These are phyloP conservation scores for Notospermus geniculatus DNA, from an alignment of 1,140 invertebrate genomes.

Conservation along the genomic window DNA sequence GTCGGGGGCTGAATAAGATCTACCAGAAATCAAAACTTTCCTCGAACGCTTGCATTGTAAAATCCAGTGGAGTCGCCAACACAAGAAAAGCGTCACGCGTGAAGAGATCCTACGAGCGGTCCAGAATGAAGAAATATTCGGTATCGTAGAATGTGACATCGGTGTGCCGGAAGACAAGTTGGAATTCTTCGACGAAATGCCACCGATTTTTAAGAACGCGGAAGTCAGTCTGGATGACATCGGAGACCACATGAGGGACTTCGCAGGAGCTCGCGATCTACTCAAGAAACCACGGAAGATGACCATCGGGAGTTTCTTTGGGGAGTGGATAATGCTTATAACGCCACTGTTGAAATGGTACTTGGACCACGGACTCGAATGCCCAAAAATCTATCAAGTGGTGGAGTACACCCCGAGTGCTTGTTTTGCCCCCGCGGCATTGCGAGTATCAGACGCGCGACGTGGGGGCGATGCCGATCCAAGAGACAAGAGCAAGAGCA, in stretches of 20 bases:
- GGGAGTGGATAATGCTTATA: neutral
- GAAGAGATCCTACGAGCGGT: slow-evolving; percentile 18
- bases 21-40: slow-evolving; percentile 4
- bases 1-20: too few species aligned
- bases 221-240: neutral
- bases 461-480: too few species aligned
- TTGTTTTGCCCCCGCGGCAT: neutral
- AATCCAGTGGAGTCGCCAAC: slow-evolving; percentile 7
- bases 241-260: slow-evolving; percentile 1
- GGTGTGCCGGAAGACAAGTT: slow-evolving; percentile 12
- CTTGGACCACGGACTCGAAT: slow-evolving; percentile 1
- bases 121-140: slow-evolving; percentile 16
- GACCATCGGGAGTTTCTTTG: neutral
- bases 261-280: neutral
- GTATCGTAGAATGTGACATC: slow-evolving; percentile 25
- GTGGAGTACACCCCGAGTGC: neutral
- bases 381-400: neutral
- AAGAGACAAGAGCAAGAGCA: too few species aligned
- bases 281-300: neutral
- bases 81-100: slow-evolving; percentile 15
- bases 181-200: neutral
- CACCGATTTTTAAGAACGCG: neutral
- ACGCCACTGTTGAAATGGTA: slow-evolving; percentile 10
- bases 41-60: neutral
- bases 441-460: neutral